Conservation (phyloP, 2,113 vertebrate genomes). For the Henicopernis longicauda region DNA sequence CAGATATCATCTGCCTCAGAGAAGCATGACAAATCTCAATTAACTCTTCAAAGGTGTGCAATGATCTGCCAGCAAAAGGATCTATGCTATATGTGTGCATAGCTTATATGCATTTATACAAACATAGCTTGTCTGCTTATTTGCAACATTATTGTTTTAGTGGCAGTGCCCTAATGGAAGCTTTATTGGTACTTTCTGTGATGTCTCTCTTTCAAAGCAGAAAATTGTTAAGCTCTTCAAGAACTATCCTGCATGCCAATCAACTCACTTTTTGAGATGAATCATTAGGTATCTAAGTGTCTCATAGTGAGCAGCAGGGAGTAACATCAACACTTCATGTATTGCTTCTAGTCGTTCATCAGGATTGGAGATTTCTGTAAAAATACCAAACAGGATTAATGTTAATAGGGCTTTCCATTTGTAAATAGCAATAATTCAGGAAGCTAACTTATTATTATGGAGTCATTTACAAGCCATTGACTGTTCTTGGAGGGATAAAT, state of each 20-base stretch:
- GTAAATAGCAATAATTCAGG: constrained; percentile 30
- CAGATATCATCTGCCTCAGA: background rate
- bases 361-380: constrained; percentile 83
- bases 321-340: constrained; percentile 87
- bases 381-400: constrained; percentile 36
- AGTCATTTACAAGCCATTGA: constrained; percentile 28
- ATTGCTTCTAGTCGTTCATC: constrained; percentile 92
- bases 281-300: constrained; percentile 94
- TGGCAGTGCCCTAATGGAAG: background rate
- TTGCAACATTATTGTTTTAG: background rate
- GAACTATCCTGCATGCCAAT: background rate
- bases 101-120: background rate
- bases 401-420: background rate
- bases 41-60: background rate
- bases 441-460: constrained; percentile 5
- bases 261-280: constrained; percentile 91
- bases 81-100: background rate
- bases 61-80: background rate
- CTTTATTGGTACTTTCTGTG: background rate
- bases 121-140: background rate
- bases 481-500: background rate
- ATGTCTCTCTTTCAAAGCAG: background rate
- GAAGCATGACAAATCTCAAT: background rate
- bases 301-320: constrained; percentile 95
- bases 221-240: constrained; percentile 11